Evolutionary conservation across 2,888 invertebrate genomes (phyloP).

Genomic region (Seira ritae): DNA sequence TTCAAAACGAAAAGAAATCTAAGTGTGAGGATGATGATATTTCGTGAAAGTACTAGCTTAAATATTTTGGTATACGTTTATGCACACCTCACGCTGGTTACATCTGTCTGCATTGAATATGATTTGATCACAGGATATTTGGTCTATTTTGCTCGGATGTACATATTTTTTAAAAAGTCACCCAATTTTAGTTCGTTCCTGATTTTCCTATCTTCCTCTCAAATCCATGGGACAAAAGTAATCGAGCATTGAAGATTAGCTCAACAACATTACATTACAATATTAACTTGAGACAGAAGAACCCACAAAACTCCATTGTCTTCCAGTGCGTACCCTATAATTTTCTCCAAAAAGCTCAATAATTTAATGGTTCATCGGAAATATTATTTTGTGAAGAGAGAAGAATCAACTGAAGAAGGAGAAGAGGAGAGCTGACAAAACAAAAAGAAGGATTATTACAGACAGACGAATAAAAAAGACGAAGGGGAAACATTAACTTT

Average conservation of each 20-base stretch:
- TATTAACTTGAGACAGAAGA: conserved; percentile 68
- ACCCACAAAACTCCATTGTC: conserved; percentile 73
- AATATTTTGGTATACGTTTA: too few relatives aligned
- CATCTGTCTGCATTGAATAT: too few relatives aligned
- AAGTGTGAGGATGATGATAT: too few relatives aligned
- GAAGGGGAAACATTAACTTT: conserved; percentile 48
- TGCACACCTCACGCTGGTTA: too few relatives aligned
- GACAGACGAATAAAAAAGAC: conserved; percentile 39
- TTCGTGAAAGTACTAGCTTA: too few relatives aligned
- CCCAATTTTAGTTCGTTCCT: neutral
- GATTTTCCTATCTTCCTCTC: neutral
- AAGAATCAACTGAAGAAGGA: conserved; percentile 18
- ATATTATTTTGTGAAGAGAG: conserved; percentile 69
- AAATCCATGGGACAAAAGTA: neutral
- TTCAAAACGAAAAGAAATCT: too few relatives aligned
- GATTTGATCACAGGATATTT: too few relatives aligned
- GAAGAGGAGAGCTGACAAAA: conserved; percentile 41
- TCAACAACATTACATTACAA: conserved; percentile 19
- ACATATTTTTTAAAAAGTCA: neutral
- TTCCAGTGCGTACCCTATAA: conserved; percentile 72
- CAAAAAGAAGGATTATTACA: too few relatives aligned
- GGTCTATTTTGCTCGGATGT: too few relatives aligned
- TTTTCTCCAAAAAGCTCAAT: conserved; percentile 73
- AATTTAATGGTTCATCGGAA: conserved; percentile 74
- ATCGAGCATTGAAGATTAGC: conserved; percentile 18